These are phyloP conservation scores for Nyctibius grandis DNA, from an alignment of 2,797 vertebrate genomes.

Conservation along the genomic window DNA sequence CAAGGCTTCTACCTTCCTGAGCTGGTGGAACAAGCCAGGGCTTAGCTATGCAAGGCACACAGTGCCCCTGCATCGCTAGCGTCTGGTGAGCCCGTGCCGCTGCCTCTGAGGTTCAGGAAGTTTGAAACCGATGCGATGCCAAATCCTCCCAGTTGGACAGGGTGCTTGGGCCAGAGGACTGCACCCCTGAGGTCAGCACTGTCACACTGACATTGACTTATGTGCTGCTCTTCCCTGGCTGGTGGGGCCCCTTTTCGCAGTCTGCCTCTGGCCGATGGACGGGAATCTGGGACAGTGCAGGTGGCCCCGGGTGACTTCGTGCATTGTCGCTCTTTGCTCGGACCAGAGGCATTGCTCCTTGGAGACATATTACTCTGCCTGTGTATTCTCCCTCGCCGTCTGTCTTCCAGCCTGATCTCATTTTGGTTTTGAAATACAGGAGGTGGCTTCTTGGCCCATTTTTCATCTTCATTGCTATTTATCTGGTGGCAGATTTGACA, in stretches of 20 bases:
- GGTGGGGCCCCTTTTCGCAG: neutral
- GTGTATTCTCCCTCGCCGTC: rapidly evolving
- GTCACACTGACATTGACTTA: neutral
- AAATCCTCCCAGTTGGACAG: neutral
- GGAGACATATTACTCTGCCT: neutral
- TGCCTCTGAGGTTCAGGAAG: neutral
- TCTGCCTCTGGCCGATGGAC: rapidly evolving
- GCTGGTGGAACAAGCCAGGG: neutral
- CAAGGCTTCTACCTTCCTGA: neutral
- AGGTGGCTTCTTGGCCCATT: neutral
- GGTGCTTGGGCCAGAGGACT: neutral
- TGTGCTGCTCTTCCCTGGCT: neutral
- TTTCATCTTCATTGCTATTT: neutral
- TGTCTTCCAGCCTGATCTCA: neutral
- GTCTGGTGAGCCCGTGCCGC: neutral
- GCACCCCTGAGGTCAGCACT: neutral
- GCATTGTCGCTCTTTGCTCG: neutral
- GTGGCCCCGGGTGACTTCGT: neutral
- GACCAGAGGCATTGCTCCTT: neutral
- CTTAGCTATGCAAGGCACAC: neutral
- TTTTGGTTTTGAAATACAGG: neutral
- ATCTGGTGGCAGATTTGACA: neutral
- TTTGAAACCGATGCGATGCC: rapidly evolving
- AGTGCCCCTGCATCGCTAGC: rapidly evolving
- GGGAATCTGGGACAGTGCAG: neutral